Conservation (phyloP, 2,888 invertebrate species). For the Dinocampus coccinellae region DNA sequence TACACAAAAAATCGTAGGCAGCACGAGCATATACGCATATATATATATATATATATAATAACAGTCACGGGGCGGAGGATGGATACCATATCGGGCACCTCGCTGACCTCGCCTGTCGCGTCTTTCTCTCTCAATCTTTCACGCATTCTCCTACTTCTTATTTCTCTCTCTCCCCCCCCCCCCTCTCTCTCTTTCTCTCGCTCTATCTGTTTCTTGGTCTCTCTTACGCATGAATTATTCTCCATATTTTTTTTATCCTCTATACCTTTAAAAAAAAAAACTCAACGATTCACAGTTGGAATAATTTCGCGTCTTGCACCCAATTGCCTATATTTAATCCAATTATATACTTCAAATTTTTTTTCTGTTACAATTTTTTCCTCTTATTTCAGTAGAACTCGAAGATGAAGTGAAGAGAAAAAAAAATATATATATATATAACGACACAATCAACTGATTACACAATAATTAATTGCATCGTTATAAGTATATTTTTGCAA, state of each 20-base stretch:
- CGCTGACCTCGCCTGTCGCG: constrained; percentile 66
- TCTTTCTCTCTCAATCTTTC: constrained; percentile 57
- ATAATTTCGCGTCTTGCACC: constrained; percentile 11
- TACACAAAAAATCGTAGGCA: constrained; percentile 59
- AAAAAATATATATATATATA: constrained; percentile 9
- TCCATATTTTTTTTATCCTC: constrained; percentile 42
- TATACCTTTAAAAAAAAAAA: constrained; percentile 27
- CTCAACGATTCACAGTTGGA: constrained; percentile 11
- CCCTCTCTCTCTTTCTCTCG: constrained; percentile 51
- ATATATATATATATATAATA: constrained; percentile 55
- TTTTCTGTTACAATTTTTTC: too few species aligned
- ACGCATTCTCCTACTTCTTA: constrained; percentile 46
- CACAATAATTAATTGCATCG: constrained; percentile 13
- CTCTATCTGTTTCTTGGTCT: constrained; percentile 49
- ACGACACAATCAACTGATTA: constrained; percentile 10
- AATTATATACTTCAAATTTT: neutral
- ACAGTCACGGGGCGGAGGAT: constrained; percentile 61
- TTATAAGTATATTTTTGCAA: constrained; percentile 5
- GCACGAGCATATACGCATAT: constrained; percentile 42
- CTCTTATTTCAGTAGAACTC: neutral
- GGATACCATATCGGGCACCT: constrained; percentile 69
- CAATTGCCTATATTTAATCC: constrained; percentile 41
- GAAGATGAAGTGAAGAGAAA: too few species aligned
- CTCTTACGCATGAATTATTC: constrained; percentile 38
- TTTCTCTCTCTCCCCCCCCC: constrained; percentile 13